Conservation (phyloP, 2,888 invertebrate genomes). For the Orchesella flavescens region DNA sequence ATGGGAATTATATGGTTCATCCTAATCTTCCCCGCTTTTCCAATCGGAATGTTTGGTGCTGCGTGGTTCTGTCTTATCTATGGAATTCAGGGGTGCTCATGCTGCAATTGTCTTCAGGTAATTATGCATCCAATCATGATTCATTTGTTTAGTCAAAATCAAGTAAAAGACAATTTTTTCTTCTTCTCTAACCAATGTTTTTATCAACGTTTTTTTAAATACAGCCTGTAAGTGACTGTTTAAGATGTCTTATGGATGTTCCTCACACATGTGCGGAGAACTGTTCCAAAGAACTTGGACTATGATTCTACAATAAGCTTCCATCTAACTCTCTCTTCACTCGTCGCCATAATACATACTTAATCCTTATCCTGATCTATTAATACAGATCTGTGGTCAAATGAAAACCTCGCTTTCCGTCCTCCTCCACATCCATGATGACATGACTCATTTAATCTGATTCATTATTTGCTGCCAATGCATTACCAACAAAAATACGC, state of each 20-base stretch:
- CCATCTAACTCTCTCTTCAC: too few species aligned
- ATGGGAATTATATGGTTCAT: slow-evolving; percentile 46
- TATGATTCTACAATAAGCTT: too few species aligned
- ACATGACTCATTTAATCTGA: too few species aligned
- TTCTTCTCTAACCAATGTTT: too few species aligned
- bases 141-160: neutral
- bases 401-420: too few species aligned
- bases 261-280: slow-evolving; percentile 22
- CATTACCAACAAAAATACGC: too few species aligned
- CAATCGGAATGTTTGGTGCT: slow-evolving; percentile 12
- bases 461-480: too few species aligned
- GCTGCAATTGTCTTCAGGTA: slow-evolving; percentile 47
- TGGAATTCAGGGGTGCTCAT: slow-evolving; percentile 27
- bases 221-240: slow-evolving; percentile 17
- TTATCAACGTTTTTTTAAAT: neutral
- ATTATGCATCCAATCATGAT: neutral
- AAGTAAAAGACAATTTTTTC: neutral
- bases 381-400: too few species aligned
- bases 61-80: slow-evolving; percentile 20
- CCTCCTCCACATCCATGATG: too few species aligned
- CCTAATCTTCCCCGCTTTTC: neutral
- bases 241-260: slow-evolving; percentile 16
- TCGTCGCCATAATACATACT: too few species aligned
- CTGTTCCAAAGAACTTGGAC: slow-evolving; percentile 11
- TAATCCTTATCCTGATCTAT: too few species aligned